Base-by-base conservation (phyloP, 2,888 invertebrate species). In the Charanyca ferruginea region DNA sequence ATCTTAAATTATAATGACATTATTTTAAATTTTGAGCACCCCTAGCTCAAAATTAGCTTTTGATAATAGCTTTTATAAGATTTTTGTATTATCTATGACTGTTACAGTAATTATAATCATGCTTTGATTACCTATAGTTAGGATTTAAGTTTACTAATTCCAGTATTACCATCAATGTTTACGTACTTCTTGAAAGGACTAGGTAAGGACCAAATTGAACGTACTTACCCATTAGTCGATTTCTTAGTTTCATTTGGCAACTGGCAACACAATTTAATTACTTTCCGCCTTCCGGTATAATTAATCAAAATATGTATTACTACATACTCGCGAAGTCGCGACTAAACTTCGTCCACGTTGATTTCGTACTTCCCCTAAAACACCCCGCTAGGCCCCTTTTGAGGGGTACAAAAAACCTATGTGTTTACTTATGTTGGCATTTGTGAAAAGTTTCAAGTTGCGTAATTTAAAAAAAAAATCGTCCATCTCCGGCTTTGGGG, bases 21-120 rank as follows among this genome's bases (percentile, higher is more conserved):
- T n/a, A n/a, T 66, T 66, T 42, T 75, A 73, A 71, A 22, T 18
- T 48, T 41, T 22, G 1, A n/a, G 18, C 9, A 13, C 7, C 2
- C 22, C 4, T 7, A 41, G 22, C 18, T 51, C 35, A 28, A 53
- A 49, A 54, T 48, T 38, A 9, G n/a, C 13, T 25, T 41, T 59
- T 48, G 20, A 57, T 13, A 58, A 3, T 49, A 38, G 16, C 9
- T 18, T 38, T 47, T 45, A 18, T 11, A 28, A 3, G 35, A 23
- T 9, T 35, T 52, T 42, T 11, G 22, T 49, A 68, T 54, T 49
- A 48, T 69, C 48, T 53, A 11, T 62, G 53, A 61, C 25, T 48
- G 25, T 20, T 52, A 13, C 11, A 20, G 16, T n/a, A 64, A n/a
- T 16, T n/a, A 13, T 35, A 42, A 57, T 28, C n/a, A 48, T 44